A percentile compares a stretch with the other conserved stretches of the same genome.
Conservation (phyloP, 2,888 invertebrate genomes). For the Drosophila recens region DNA sequence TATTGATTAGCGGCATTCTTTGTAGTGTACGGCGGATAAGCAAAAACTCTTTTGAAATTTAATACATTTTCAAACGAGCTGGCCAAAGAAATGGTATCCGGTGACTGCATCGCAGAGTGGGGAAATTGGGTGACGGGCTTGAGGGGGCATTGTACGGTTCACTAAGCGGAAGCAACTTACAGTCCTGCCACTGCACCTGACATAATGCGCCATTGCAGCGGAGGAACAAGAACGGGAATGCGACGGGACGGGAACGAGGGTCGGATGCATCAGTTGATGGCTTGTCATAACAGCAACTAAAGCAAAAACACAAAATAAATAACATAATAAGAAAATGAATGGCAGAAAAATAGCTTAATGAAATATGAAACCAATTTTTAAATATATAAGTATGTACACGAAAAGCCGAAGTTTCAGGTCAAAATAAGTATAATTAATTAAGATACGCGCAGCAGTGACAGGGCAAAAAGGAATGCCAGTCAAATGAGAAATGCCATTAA, state of each 20-base stretch:
- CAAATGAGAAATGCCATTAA: conserved; percentile 1
- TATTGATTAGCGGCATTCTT: conserved; percentile 71
- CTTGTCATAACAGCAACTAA: conserved; percentile 40
- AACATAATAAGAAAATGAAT: not conserved
- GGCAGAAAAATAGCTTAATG: conserved; percentile 51
- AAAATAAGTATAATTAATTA: conserved; percentile 8
- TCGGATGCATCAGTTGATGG: conserved; percentile 38
- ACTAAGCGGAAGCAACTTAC: conserved; percentile 58
- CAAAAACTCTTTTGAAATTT: conserved; percentile 61
- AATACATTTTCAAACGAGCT: conserved; percentile 65
- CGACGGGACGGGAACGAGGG: not conserved
- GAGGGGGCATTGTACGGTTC: conserved; percentile 36
- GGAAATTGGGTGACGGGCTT: not conserved
- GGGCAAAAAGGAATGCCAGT: not conserved
- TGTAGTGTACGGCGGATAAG: conserved; percentile 51
- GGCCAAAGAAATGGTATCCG: conserved; percentile 52
- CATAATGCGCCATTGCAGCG: conserved; percentile 39
- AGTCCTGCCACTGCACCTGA: conserved; percentile 53
- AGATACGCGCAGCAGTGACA: not conserved
- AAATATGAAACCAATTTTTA: conserved; percentile 62
- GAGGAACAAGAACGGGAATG: not conserved
- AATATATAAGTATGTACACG: not conserved
- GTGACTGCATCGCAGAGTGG: conserved; percentile 6
- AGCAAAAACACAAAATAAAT: not conserved
- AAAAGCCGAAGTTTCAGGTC: not conserved